These are phyloP conservation scores for Herpetotheres cachinnans DNA, from an alignment of 2,113 vertebrate genomes.

Conservation along the genomic window DNA sequence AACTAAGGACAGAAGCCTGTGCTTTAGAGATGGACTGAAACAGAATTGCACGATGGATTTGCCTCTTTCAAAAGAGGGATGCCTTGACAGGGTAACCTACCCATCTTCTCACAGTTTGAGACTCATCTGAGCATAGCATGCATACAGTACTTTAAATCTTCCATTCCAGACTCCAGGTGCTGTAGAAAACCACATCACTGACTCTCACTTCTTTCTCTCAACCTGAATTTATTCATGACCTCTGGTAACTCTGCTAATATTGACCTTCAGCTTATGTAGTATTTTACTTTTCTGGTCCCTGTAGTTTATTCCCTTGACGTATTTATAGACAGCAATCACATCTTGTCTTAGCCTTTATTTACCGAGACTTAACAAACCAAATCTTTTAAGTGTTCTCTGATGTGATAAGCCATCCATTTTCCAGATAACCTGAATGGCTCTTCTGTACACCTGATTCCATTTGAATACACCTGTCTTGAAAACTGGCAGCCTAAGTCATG, in stretches of 20 bases:
- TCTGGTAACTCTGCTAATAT: not conserved
- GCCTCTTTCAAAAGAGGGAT: not conserved
- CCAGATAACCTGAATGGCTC: not conserved
- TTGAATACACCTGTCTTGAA: not conserved
- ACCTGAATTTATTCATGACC: not conserved
- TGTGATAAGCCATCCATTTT: not conserved
- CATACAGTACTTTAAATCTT: not conserved
- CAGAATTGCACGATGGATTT: not conserved
- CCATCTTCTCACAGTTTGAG: not conserved
- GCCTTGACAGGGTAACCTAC: not conserved
- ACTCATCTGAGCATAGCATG: not conserved
- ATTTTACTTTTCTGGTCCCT: not conserved
- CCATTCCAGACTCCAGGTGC: not conserved
- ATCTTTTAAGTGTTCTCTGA: not conserved
- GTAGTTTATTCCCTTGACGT: not conserved
- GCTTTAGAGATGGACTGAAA: not conserved
- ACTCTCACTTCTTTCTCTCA: not conserved
- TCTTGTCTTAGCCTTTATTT: not conserved
- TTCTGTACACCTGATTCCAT: not conserved
- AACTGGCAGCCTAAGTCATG: not conserved
- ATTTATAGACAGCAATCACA: not conserved
- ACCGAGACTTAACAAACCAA: not conserved
- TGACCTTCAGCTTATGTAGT: not conserved
- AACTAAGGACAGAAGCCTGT: not conserved
- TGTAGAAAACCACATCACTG: not conserved